phyloP scores from a whole-genome alignment of 2,113 vertebrate genomes.

The Hystrix brachyura region DNA sequence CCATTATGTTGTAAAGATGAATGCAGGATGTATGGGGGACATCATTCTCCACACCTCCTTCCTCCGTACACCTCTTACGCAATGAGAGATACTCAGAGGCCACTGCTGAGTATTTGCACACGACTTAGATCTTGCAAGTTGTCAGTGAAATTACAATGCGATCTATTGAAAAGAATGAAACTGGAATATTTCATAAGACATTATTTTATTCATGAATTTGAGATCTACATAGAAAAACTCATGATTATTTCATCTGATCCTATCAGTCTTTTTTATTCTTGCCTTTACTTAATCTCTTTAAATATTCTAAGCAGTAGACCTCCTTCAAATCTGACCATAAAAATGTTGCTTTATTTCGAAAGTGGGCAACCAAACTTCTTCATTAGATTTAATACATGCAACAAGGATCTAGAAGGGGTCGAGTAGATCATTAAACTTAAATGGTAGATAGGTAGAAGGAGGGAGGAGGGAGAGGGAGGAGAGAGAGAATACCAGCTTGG shows the following conservation, averaged over 20 bases:
- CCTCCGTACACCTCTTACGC: neutral
- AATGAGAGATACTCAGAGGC: neutral
- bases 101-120: neutral
- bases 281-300: neutral
- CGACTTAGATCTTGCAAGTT: neutral
- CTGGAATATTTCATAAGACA: neutral
- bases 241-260: neutral
- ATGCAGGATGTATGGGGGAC: neutral
- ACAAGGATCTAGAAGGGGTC: neutral
- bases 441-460: neutral
- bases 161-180: neutral
- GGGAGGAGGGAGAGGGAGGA: neutral
- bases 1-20: neutral
- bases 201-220: neutral
- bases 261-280: neutral
- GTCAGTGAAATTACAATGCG: neutral
- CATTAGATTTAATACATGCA: constrained; percentile 18
- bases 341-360: neutral
- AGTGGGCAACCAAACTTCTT: neutral
- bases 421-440: neutral
- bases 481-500: neutral
- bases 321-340: neutral
- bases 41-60: neutral
- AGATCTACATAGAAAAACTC: neutral
- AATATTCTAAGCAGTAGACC: neutral